A percentile compares a stretch with the other conserved stretches of the same genome.
Evolutionary conservation across 2,113 vertebrate genomes (phyloP).

Genomic region (Ascaphus truei): DNA sequence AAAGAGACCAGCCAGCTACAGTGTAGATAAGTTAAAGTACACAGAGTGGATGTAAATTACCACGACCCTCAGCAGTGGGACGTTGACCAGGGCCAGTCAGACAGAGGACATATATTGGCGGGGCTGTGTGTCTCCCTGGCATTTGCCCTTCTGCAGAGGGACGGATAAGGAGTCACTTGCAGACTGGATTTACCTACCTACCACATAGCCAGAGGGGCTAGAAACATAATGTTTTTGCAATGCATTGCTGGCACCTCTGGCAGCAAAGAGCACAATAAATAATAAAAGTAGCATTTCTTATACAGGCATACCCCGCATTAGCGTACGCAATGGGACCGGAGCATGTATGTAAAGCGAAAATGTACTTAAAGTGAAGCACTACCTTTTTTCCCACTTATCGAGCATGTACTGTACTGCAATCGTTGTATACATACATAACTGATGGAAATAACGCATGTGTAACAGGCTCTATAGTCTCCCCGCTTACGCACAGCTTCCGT

Average conservation of each 20-base stretch:
- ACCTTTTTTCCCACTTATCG: no score
- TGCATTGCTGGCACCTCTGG: background rate
- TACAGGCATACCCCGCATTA: no score
- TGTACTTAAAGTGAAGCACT: no score
- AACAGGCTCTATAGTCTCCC: no score
- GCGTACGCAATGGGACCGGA: no score
- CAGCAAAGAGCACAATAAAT: background rate
- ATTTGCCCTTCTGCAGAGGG: slow-evolving; percentile 45
- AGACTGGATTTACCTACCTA: background rate
- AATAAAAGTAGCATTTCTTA: slow-evolving; percentile 1
- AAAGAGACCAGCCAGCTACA: slow-evolving; percentile 82
- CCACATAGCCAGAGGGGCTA: background rate
- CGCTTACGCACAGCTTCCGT: no score
- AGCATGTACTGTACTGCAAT: no score
- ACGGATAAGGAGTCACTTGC: slow-evolving; percentile 21
- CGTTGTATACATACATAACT: no score
- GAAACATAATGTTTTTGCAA: background rate
- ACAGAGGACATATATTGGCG: slow-evolving; percentile 81
- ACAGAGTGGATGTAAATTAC: slow-evolving; percentile 90
- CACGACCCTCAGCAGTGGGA: slow-evolving; percentile 93
- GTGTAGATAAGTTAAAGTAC: slow-evolving; percentile 98
- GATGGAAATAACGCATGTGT: no score
- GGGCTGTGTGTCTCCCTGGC: slow-evolving; percentile 68
- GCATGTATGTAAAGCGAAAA: no score
- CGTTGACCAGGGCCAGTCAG: slow-evolving; percentile 99